A percentile compares a stretch with the other conserved stretches of the same genome.
Conservation (phyloP, 2,113 vertebrate species). For the Lepus europaeus region DNA sequence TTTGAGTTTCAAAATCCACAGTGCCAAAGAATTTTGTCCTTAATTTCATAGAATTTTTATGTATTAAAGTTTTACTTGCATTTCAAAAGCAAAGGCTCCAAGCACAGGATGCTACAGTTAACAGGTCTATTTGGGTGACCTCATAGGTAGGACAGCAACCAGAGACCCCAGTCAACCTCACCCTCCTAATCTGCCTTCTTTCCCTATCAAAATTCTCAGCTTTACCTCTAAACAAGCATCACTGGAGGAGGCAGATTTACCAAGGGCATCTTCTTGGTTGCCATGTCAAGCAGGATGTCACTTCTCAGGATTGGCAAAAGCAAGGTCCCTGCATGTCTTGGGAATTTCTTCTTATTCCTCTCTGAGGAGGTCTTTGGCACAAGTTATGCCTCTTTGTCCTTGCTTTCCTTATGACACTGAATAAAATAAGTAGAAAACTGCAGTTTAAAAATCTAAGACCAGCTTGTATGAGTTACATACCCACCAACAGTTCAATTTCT, state of each 20-base stretch:
- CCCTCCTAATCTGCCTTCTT: neutral
- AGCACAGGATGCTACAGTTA: fast-evolving
- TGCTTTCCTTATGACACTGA: neutral
- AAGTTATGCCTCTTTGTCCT: neutral
- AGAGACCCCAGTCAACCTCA: neutral
- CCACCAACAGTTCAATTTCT: neutral
- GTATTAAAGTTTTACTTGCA: neutral
- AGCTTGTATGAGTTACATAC: neutral
- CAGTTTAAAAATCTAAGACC: neutral
- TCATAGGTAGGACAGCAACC: no score
- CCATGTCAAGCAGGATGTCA: neutral
- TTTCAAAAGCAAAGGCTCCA: neutral
- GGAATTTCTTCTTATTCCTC: neutral
- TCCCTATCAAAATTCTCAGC: neutral
- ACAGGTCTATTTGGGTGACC: neutral
- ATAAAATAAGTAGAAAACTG: neutral
- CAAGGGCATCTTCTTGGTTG: neutral
- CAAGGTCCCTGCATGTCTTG: neutral
- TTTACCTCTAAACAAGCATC: no score
- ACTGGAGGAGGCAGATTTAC: no score
- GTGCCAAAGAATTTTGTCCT: neutral
- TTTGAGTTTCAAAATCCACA: neutral
- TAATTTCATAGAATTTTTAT: neutral
- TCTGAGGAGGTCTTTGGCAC: neutral
- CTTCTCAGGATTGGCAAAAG: neutral